These are phyloP conservation scores for Picus viridis DNA, from an alignment of 2,797 vertebrate species.

Conservation along the genomic window DNA sequence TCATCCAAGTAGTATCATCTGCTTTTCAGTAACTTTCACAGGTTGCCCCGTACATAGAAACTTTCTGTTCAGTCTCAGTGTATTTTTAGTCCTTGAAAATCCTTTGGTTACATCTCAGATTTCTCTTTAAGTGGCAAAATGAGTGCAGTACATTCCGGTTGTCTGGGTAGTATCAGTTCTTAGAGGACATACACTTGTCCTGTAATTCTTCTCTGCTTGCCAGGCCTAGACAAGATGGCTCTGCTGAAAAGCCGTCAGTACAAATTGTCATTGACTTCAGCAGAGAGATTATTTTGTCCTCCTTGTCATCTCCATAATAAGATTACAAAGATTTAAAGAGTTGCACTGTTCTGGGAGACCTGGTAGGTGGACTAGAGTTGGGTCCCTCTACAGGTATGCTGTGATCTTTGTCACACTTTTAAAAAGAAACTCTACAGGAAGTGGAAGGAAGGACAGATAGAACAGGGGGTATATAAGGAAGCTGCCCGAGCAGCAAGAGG, in stretches of 20 bases:
- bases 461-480: too few relatives aligned
- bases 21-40: background rate
- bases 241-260: slow-evolving; percentile 13
- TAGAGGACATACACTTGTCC: background rate
- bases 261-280: background rate
- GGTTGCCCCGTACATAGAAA: background rate
- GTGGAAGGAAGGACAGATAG: too few relatives aligned
- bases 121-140: slow-evolving; percentile 33
- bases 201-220: background rate
- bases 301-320: background rate
- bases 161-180: background rate
- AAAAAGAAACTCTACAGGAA: too few relatives aligned
- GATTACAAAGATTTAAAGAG: background rate
- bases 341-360: background rate
- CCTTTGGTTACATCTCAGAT: slow-evolving; percentile 32
- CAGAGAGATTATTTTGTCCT: background rate
- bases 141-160: background rate
- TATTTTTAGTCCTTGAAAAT: slow-evolving; percentile 46
- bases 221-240: slow-evolving; percentile 27
- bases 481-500: too few relatives aligned
- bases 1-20: background rate
- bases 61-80: background rate
- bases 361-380: background rate
- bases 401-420: background rate
- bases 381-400: background rate